A percentile compares a stretch with the other conserved stretches of the same genome.
These are phyloP conservation scores for Drosophila basisetae DNA, from an alignment of 2,888 invertebrate genomes.

Conservation along the genomic window DNA sequence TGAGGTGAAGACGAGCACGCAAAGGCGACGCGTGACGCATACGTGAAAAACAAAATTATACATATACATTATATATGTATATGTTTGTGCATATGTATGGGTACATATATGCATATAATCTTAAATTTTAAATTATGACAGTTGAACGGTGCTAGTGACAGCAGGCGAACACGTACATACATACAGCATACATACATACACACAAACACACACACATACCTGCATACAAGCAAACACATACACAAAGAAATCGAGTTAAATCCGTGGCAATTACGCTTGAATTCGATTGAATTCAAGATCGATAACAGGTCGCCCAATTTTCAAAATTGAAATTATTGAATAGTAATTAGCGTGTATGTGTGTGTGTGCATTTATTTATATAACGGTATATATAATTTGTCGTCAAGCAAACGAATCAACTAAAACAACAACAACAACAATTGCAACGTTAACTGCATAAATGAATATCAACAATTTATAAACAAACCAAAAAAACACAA, in stretches of 20 bases:
- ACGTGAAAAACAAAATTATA: conserved; percentile 42
- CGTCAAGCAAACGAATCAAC: conserved; percentile 29
- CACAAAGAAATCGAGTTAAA: background rate
- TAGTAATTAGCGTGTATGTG: conserved; percentile 18
- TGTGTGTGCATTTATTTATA: conserved; percentile 28
- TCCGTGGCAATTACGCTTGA: conserved; percentile 9
- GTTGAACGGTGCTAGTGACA: conserved; percentile 19
- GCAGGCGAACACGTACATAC: conserved; percentile 2
- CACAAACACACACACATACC: conserved; percentile 3
- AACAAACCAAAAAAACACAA: conserved; percentile 8
- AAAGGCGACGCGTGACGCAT: conserved; percentile 62
- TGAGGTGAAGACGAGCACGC: conserved; percentile 61
- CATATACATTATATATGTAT: conserved; percentile 11
- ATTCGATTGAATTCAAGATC: conserved; percentile 30
- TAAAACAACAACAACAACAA: conserved; percentile 38
- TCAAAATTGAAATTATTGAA: conserved; percentile 9
- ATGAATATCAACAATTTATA: conserved; percentile 10
- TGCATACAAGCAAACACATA: background rate
- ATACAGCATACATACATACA: conserved; percentile 3
- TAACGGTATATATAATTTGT: conserved; percentile 25
- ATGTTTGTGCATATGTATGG: conserved; percentile 6
- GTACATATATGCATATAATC: background rate
- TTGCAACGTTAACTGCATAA: conserved; percentile 32
- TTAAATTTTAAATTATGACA: conserved; percentile 31
- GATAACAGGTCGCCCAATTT: conserved; percentile 26